Conservation (phyloP, 1,140 invertebrate species). For the Heterodera carotae region DNA sequence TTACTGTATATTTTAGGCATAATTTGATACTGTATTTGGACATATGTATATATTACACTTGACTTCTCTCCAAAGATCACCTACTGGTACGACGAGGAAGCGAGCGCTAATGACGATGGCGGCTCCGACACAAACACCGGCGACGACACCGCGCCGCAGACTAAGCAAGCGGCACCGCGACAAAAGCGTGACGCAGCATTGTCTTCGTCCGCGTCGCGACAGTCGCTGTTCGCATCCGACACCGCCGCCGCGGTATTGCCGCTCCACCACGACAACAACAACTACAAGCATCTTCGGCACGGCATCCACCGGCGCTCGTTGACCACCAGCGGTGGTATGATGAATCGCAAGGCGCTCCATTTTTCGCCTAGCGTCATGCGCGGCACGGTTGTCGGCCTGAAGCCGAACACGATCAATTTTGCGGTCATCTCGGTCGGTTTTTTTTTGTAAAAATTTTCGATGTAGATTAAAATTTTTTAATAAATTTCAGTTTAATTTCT, state of each 20-base stretch:
- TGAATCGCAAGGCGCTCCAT: slow-evolving; percentile 32
- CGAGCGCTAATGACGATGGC: slow-evolving; percentile 27
- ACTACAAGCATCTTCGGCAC: neutral
- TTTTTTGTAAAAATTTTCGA: neutral
- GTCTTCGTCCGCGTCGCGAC: neutral
- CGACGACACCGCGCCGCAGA: neutral
- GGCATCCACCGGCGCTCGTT: slow-evolving; percentile 9
- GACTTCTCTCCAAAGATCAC: slow-evolving; percentile 54
- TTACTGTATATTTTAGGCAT: too few relatives aligned
- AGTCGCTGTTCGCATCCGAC: too few relatives aligned
- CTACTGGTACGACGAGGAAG: slow-evolving; percentile 57
- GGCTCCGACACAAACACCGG: neutral
- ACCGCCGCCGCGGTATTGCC: too few relatives aligned
- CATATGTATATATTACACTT: too few relatives aligned
- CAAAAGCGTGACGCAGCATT: slow-evolving; percentile 7
- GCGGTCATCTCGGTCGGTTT: slow-evolving; percentile 73
- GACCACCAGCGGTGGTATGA: slow-evolving; percentile 16
- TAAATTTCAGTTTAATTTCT: too few relatives aligned
- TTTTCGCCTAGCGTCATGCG: slow-evolving; percentile 70
- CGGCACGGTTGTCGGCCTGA: slow-evolving; percentile 80
- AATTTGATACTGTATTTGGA: too few relatives aligned
- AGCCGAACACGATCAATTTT: slow-evolving; percentile 84
- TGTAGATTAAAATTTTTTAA: neutral
- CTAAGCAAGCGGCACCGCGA: slow-evolving; percentile 11
- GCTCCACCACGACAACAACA: too few relatives aligned